Evolutionary conservation across 2,888 invertebrate species (phyloP).

Genomic region (Ferrisia virgata): DNA sequence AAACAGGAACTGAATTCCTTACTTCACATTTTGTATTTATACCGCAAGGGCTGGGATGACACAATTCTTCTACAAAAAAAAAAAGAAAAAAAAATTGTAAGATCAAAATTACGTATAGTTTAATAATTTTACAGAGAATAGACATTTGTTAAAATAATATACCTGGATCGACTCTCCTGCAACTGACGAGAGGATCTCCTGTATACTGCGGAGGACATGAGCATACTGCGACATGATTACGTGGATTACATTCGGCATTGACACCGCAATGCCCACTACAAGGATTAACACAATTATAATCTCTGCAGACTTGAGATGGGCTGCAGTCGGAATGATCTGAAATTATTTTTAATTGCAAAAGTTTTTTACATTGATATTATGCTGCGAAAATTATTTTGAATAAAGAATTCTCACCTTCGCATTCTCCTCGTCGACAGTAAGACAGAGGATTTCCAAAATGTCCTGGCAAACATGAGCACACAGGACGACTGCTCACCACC

Average conservation of each 20-base stretch:
- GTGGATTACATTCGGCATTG: constrained; percentile 73
- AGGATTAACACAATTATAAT: constrained; percentile 75
- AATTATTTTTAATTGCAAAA: background rate
- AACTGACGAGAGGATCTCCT: constrained; percentile 72
- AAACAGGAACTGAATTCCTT: constrained; percentile 70
- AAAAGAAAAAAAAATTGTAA: background rate
- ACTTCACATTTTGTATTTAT: constrained; percentile 77
- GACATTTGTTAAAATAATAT: no score
- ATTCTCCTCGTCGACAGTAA: constrained; percentile 71
- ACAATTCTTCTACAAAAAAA: constrained; percentile 67
- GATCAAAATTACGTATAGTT: no score
- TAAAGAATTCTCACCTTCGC: constrained; percentile 56
- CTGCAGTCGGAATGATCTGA: constrained; percentile 74
- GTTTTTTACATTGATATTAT: background rate
- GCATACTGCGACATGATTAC: constrained; percentile 75
- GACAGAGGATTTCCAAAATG: constrained; percentile 76
- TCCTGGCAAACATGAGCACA: constrained; percentile 78
- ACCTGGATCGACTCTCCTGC: constrained; percentile 75
- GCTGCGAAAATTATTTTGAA: background rate
- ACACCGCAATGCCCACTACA: constrained; percentile 72
- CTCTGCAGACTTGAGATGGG: constrained; percentile 67
- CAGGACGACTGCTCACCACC: constrained; percentile 79
- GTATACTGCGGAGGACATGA: constrained; percentile 73
- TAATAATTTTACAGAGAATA: background rate
- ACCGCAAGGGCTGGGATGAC: constrained; percentile 80